These are phyloP conservation scores for Mesorhabditis belari DNA, from an alignment of 2,888 invertebrate genomes.

Conservation along the genomic window DNA sequence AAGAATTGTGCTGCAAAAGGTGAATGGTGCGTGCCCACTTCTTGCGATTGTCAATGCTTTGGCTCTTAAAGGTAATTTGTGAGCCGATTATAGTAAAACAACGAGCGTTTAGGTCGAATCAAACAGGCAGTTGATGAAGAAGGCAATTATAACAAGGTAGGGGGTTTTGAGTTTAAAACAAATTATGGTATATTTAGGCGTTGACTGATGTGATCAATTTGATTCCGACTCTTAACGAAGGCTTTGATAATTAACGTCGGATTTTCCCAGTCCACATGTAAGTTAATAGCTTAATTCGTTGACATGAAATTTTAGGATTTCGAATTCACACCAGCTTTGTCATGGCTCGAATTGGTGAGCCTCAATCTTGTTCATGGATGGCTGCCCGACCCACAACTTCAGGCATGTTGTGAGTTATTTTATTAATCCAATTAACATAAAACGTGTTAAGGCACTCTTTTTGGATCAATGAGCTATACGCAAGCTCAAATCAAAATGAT, in stretches of 20 bases:
- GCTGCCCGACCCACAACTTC: constrained; percentile 49
- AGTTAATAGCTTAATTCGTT: no score
- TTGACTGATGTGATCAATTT: no score
- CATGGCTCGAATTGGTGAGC: constrained; percentile 61
- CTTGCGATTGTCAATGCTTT: constrained; percentile 61
- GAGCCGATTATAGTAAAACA: background rate
- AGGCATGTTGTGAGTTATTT: background rate
- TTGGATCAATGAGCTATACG: background rate
- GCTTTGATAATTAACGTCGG: no score
- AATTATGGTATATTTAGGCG: no score
- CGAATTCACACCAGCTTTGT: constrained; percentile 60
- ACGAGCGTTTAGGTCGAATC: constrained; percentile 8
- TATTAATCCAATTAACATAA: background rate
- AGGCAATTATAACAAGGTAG: no score
- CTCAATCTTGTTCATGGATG: constrained; percentile 61
- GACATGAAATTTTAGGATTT: constrained; percentile 8
- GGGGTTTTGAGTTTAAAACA: no score
- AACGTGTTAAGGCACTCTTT: background rate
- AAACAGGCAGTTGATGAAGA: no score
- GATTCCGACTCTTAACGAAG: no score
- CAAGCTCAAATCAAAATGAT: no score
- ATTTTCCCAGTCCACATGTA: no score
- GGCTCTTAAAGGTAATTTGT: constrained; percentile 56
- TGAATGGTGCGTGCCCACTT: constrained; percentile 63
- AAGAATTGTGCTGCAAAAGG: constrained; percentile 61